Evolutionary conservation across 2,797 vertebrate species (phyloP), one percentile per base, ranked within the genome.

Genomic region (Pachyuromys duprasi): DNA sequence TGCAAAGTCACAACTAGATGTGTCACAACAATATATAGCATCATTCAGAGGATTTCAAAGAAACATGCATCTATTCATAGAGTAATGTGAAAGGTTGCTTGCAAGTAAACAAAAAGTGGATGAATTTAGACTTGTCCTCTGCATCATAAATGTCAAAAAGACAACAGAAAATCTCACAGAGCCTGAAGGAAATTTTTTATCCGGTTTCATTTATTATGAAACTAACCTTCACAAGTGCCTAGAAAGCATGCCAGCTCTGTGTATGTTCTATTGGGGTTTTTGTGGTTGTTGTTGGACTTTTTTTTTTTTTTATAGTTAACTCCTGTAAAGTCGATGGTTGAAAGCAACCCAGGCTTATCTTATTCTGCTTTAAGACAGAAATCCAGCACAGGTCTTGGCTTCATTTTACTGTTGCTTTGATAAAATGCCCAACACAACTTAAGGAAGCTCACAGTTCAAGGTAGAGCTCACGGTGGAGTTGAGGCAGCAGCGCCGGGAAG

Each of bases 1-100:
- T 65, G 78, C 9, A 82, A 86, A 83, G 74, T 82, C 49, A 74
- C n/a, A 79, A 65, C 9, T n/a, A 31, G 18, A 42, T 12, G 20
- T 0, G 11, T 15, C 31, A 74, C 39, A 49, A 36, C 14, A 45
- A 49, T 81, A 80, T 42, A 65, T 14, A 65, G 28, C 33, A 69
- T 75, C 12, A 49, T 49, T 79, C 45, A 74, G 55, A 89, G 53
- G n/a, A 63, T 91, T 69, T 69, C 14, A 74, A 87, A 74, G 62
- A 60, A 88, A 20, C 63, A 94, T 45, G 26, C 24, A 42, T 0
- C 55, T 86, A 74, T 89, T 91, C 36, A 31, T 2, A 39, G 15
- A 89, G 28, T 75, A 62, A 90, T 45, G 55, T 36, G 22, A 74
- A 92, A 94, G 18, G 15, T 90, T 80, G 60, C 17, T 89, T 94